phyloP scores from a whole-genome alignment of 2,888 invertebrate species.

The Andrena praecox region DNA sequence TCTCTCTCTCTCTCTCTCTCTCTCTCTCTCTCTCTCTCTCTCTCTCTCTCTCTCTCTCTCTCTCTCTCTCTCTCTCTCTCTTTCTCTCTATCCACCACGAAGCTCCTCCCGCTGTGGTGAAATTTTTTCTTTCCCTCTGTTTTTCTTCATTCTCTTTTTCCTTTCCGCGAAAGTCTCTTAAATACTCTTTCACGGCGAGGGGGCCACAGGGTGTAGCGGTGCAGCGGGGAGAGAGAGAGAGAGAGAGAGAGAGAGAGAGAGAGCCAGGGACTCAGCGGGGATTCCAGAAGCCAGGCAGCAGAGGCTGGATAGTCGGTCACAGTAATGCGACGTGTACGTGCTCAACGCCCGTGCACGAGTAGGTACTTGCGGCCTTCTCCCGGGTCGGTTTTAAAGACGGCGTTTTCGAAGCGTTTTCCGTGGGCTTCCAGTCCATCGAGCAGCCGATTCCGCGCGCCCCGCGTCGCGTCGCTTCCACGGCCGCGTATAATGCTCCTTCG shows the following conservation, averaged over 20 bases:
- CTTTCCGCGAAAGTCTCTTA: slow-evolving; percentile 69
- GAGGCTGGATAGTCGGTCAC: slow-evolving; percentile 69
- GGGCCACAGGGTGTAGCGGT: neutral
- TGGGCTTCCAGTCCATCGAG: slow-evolving; percentile 63
- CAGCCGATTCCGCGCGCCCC: slow-evolving; percentile 44
- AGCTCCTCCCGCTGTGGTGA: neutral
- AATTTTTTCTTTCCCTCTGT: neutral
- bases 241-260: slow-evolving; percentile 53
- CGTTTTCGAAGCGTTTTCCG: slow-evolving; percentile 53
- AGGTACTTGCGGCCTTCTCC: slow-evolving; percentile 57
- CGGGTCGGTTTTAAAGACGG: slow-evolving; percentile 60
- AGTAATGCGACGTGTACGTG: slow-evolving; percentile 69
- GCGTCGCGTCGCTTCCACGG: slow-evolving; percentile 9
- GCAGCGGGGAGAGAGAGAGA: slow-evolving; percentile 21
- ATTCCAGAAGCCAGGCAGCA: slow-evolving; percentile 57
- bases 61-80: slow-evolving; percentile 36
- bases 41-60: slow-evolving; percentile 8
- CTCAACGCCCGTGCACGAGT: slow-evolving; percentile 67
- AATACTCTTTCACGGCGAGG: slow-evolving; percentile 62
- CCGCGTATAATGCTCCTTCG: slow-evolving; percentile 38
- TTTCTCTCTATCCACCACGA: neutral
- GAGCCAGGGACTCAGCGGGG: slow-evolving; percentile 62
- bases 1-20: slow-evolving; percentile 10
- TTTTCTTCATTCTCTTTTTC: slow-evolving; percentile 22
- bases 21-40: slow-evolving; percentile 33